A percentile compares a stretch with the other conserved stretches of the same genome.
phyloP scores from a whole-genome alignment of 2,797 vertebrate species.

The Pipistrellus pipistrellus region DNA sequence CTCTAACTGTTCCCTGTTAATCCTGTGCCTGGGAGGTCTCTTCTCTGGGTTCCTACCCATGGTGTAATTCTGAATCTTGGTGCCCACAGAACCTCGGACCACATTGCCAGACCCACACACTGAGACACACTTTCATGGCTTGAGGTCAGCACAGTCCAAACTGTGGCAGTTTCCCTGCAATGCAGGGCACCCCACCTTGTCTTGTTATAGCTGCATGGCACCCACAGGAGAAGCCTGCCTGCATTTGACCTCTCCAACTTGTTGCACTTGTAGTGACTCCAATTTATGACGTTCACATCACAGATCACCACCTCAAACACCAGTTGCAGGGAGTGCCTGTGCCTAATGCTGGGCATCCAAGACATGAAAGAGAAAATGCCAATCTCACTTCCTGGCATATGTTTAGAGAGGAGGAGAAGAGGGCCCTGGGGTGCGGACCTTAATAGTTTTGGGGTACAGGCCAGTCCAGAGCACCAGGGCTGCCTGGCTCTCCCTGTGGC shows the following conservation, averaged over 20 bases:
- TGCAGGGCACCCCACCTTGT: rapidly evolving
- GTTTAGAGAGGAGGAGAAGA: background rate
- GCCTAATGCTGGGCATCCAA: background rate
- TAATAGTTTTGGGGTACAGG: background rate
- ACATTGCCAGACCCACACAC: background rate
- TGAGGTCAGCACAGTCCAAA: background rate
- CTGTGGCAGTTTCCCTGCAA: background rate
- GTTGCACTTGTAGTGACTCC: background rate
- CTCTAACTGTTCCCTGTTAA: background rate
- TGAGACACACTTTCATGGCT: background rate
- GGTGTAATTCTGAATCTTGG: background rate
- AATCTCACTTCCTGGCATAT: background rate
- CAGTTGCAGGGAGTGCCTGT: too few species aligned
- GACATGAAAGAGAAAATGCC: background rate
- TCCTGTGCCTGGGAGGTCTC: background rate
- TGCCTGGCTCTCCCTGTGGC: background rate
- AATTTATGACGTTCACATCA: background rate
- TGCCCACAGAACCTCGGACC: background rate
- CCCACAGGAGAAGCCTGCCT: background rate
- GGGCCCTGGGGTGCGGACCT: rapidly evolving
- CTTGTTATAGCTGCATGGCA: background rate
- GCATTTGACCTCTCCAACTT: background rate
- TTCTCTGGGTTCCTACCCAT: background rate
- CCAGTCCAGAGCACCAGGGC: rapidly evolving
- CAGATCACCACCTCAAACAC: background rate